Evolutionary conservation across 2,113 vertebrate species (phyloP).

Genomic region (Fregata magnificens): DNA sequence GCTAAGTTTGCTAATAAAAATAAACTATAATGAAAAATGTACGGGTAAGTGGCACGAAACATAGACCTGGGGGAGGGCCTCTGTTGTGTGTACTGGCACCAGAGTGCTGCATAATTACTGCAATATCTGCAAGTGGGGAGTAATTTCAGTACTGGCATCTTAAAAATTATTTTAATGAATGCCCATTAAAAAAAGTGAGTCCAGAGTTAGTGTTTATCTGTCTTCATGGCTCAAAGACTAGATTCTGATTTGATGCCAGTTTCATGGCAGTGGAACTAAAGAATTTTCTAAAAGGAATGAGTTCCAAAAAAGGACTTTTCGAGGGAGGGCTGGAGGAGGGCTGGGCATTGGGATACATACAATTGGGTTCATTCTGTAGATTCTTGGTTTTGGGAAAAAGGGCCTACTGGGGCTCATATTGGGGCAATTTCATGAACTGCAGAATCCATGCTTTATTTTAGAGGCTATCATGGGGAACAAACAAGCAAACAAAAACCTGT

Average conservation of each 20-base stretch:
- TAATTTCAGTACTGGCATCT: not conserved
- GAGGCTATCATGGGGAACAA: not conserved
- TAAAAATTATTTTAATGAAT: not conserved
- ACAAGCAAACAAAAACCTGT: not conserved
- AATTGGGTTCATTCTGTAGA: not conserved
- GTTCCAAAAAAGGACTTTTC: not conserved
- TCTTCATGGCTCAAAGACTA: not conserved
- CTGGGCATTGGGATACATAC: rapidly evolving
- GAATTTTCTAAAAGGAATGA: not conserved
- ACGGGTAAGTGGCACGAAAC: not conserved
- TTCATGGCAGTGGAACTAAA: not conserved
- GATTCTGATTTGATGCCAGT: not conserved
- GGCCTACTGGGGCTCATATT: not conserved
- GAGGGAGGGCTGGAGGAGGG: not conserved
- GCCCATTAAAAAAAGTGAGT: not conserved
- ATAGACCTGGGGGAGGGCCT: not conserved
- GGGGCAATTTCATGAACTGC: not conserved
- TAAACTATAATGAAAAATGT: not conserved
- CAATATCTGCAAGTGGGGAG: not conserved
- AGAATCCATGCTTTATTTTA: not conserved
- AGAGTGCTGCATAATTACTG: not conserved
- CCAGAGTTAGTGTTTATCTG: not conserved
- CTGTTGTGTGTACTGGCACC: not conserved
- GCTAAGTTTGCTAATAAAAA: not conserved
- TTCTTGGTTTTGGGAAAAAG: not conserved